Evolutionary conservation across 2,888 invertebrate species (phyloP).

Genomic region (Sesia bembeciformis): DNA sequence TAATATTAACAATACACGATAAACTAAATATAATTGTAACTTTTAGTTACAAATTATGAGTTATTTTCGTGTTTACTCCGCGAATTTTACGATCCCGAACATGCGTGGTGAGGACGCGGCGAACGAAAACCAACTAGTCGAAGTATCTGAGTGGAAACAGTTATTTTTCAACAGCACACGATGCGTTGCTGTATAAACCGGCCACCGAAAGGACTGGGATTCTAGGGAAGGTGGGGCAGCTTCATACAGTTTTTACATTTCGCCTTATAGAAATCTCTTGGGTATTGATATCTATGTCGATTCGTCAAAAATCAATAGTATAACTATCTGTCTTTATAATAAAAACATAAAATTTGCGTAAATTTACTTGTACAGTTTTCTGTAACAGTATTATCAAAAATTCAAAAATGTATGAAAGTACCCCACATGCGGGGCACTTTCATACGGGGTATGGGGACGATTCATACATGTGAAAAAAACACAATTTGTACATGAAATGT

Average conservation of each 20-base stretch:
- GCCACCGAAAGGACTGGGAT: neutral
- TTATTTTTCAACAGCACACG: neutral
- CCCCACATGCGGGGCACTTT: conserved; percentile 1
- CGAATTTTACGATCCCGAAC: neutral
- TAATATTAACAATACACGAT: too few species aligned
- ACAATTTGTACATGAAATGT: too few species aligned
- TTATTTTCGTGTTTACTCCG: too few species aligned
- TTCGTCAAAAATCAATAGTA: conserved; percentile 1
- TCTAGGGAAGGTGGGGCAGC: too few species aligned
- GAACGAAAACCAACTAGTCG: neutral
- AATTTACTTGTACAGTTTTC: neutral
- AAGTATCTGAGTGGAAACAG: neutral
- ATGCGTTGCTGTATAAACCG: neutral
- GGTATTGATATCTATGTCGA: neutral
- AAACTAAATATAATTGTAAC: too few species aligned
- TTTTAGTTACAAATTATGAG: too few species aligned
- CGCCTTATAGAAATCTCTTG: neutral
- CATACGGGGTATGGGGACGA: conserved; percentile 2
- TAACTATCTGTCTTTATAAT: too few species aligned
- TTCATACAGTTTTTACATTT: too few species aligned
- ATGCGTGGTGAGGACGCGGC: neutral
- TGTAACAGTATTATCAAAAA: neutral
- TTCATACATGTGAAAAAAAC: too few species aligned
- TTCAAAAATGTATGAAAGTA: too few species aligned
- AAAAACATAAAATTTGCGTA: conserved; percentile 1